Percentiles rank a stretch among this genome's conserved stretches.
Evolutionary conservation across 2,888 invertebrate genomes (phyloP).

Genomic region (Acleris literana): DNA sequence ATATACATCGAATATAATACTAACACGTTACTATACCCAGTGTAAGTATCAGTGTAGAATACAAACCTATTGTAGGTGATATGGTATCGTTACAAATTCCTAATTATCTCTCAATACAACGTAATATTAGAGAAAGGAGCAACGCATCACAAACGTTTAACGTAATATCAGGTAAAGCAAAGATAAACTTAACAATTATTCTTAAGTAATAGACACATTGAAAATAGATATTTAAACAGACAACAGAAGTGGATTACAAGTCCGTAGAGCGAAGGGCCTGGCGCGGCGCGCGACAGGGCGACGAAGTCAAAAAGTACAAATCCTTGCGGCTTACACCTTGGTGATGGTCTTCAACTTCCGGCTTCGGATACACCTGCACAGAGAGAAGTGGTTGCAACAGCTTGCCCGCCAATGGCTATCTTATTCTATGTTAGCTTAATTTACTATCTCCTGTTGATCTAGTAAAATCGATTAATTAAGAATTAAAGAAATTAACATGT

Average conservation of each 20-base stretch:
- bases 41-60: slow-evolving; percentile 18
- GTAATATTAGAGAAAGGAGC: slow-evolving; percentile 9
- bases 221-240: slow-evolving; percentile 34
- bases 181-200: slow-evolving; percentile 39
- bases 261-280: slow-evolving; percentile 31
- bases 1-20: slow-evolving; percentile 30
- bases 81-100: slow-evolving; percentile 24
- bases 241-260: slow-evolving; percentile 33
- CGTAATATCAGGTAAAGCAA: slow-evolving; percentile 43
- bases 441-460: too few relatives aligned
- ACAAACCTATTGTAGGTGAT: slow-evolving; percentile 23
- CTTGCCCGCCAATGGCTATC: too few relatives aligned
- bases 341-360: slow-evolving; percentile 70
- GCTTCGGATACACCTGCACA: slow-evolving; percentile 70
- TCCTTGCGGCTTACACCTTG: slow-evolving; percentile 63
- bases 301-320: slow-evolving; percentile 30
- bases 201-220: slow-evolving; percentile 14
- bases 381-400: not conserved
- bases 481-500: too few relatives aligned
- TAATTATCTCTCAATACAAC: slow-evolving; percentile 21
- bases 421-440: too few relatives aligned
- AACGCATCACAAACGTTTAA: slow-evolving; percentile 29
- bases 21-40: slow-evolving; percentile 31
- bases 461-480: too few relatives aligned
- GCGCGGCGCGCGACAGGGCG: slow-evolving; percentile 35